Base-by-base conservation (phyloP, 2,888 invertebrate genomes). In the Strigamia crassipes region DNA sequence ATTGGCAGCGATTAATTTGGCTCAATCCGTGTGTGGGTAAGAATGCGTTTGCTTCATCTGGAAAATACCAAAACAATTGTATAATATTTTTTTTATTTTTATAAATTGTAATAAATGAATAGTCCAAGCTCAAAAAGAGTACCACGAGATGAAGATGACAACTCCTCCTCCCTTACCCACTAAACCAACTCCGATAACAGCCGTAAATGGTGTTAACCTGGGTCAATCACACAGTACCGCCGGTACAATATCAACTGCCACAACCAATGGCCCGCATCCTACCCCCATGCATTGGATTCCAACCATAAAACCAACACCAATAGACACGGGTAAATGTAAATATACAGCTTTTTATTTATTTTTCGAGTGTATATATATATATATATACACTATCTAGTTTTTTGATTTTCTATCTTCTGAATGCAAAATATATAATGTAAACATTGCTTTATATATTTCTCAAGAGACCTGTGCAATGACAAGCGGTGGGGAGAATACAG, bases 1-100 rank as follows among this genome's bases (percentile, higher is more conserved):
- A 95, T 81, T 96, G 96, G 96, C 94, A 96, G 86, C 88, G 96
- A 83, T 90, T 96, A 61, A 90, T 96, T 56, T 96, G 96, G 96
- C 92, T 96, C 83, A 96, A 96, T 88, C 95, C 96, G 81, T 96
- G 96, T 88, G 96, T 96, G 85, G 95, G 96, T 96, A 89, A 92
- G 94, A 38, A 38, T 4, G 6, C 6, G 6, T 9, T 38, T 6
- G 27, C 27, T 2, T 27, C 3, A 27, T 27, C 27, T 27, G 3
- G 27, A 27, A 27, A 27, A 27, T 27, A 27, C 3, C 27, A 27
- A 27, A 27, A 27, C 1, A 27, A 27, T 1, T 27, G 27, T 27
- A 2, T 27, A 2, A 27, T 27, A 27, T 2, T 2, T 27, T 27
- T 27, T 27, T 27, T 27, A 27, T 2, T n/a, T n/a, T n/a, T n/a